Evolutionary conservation across 1,140 invertebrate genomes (phyloP), one percentile per base, ranked within the genome.

Genomic region (Platorchestia sp.): DNA sequence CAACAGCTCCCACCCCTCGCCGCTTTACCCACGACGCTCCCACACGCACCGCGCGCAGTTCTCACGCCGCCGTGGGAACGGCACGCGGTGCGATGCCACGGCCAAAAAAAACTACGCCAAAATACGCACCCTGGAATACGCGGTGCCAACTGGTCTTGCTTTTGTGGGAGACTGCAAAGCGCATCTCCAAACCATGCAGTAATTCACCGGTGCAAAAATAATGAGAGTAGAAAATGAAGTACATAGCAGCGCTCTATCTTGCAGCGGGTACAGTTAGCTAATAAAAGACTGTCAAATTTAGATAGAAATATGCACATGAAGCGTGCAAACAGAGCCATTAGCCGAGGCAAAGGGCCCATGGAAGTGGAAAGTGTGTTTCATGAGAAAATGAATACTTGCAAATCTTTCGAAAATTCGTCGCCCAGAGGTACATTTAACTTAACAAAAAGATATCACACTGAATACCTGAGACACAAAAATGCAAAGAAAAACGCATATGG

Each of bases 21-120:
- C 87, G 6, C 87, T 16, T 41, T 42, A 5, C 10, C n/a, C 41
- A 43, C 43, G 87, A 41, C 41, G 7, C 42, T 43, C 87, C 87
- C 87, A 89, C 43, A 44, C 53, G 87, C 5, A 89, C 87, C 87
- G 43, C 22, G 42, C 87, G 43, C 59, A 42, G 87, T 89, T 89
- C 87, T 36, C 87, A 89, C 87, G 87, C 41, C 7, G 43, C 87
- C 87, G 87, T 89, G 87, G 87, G 87, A 89, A 89, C 41, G 87
- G 87, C 87, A 89, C 43, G 87, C 87, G 43, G 87, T 89, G 87
- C 87, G 5, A 44, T 89, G 87, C 87, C 41, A 89, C 41, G 36
- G 14, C 5, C 36, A 41, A 41, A 89, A 89, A 89, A 89, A 89
- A 42, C 14, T n/a, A n/a, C n/a, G 87, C 22, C 41, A 44, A 44